Evolutionary conservation across 2,888 invertebrate genomes (phyloP), one percentile per base, ranked within the genome.

Genomic region (Epsilonema sp.): DNA sequence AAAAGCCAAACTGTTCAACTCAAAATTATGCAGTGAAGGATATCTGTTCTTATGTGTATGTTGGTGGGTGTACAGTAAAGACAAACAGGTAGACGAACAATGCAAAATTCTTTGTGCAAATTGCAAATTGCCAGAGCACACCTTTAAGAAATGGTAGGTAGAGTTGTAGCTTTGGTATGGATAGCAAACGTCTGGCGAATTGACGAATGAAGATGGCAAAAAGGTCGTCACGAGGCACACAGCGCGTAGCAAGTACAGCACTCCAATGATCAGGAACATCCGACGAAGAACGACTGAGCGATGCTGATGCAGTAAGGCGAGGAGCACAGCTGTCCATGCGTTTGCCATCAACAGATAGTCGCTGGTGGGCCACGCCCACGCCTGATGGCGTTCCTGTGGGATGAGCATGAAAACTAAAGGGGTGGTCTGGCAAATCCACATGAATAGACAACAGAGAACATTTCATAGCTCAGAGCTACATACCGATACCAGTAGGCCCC

Each of bases 301-400:
- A 25, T 59, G 52, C 25, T 55, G 53, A 47, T 62, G 62, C 5
- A 62, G 50, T 16, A 16, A 8, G 16, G 31, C 31, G 8, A 31
- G 16, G 8, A 31, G 16, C 31, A 31, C 31, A 8, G 31, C 31
- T 16, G 16, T 16, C 8, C 8, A 8, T 11, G 8, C 8, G 16
- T 56, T 61, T 2, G 60, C 49, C 5, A 60, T 61, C 8, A 59
- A 60, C 4, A 62, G 50, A 1, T 61, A 59, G 49, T 62, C 62
- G 22, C 61, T 61, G 13, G 61, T 58, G 22, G 56, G 53, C 62
- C 62, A 62, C 5, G 62, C 62, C 62, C 62, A 62, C n/a, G n/a
- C n/a, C n/a, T n/a, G n/a, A n/a, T n/a, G n/a, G 44, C 57, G 37
- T 46, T 62, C 60, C 49, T 62, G 61, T 2, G 58, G 58, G n/a